A percentile compares a stretch with the other conserved stretches of the same genome.
Conservation (phyloP, 2,888 invertebrate species). For the Ormyrus nitidulus region DNA sequence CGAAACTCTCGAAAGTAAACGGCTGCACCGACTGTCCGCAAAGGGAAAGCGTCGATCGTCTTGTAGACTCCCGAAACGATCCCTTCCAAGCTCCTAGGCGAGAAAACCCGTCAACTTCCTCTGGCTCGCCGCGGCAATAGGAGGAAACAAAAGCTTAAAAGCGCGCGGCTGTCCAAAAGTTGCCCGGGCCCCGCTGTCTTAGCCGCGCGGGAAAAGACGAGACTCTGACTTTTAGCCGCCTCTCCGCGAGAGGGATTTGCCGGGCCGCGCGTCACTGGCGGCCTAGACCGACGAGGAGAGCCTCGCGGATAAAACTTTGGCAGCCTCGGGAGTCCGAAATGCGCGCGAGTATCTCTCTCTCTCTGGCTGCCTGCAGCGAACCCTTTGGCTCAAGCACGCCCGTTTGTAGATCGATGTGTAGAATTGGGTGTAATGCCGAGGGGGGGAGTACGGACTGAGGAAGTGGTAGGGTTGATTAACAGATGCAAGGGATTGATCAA, state of each 20-base stretch:
- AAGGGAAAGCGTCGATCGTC: too few relatives aligned
- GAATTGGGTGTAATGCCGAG: not conserved
- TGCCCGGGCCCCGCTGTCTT: not conserved
- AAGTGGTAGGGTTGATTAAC: not conserved
- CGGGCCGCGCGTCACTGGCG: slow-evolving; percentile 46
- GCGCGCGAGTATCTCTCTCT: not conserved
- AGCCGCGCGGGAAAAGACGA: not conserved
- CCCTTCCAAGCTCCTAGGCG: not conserved
- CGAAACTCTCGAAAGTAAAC: too few relatives aligned
- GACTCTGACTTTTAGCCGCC: slow-evolving; percentile 26
- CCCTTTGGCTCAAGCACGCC: too few relatives aligned
- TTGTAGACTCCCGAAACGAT: too few relatives aligned
- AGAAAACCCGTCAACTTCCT: slow-evolving; percentile 11
- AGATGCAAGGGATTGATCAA: too few relatives aligned
- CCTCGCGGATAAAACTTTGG: not conserved
- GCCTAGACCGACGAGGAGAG: not conserved
- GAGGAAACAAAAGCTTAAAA: slow-evolving; percentile 43
- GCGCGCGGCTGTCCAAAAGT: slow-evolving; percentile 8
- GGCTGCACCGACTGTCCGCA: too few relatives aligned
- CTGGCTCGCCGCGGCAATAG: too few relatives aligned
- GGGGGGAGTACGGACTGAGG: not conserved
- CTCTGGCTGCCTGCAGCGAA: not conserved
- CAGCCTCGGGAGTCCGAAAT: slow-evolving; percentile 41
- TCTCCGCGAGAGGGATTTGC: slow-evolving; percentile 42
- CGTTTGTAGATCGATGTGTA: too few relatives aligned